Conservation (phyloP, 1,140 invertebrate species). For the Zaprionus africanus region DNA sequence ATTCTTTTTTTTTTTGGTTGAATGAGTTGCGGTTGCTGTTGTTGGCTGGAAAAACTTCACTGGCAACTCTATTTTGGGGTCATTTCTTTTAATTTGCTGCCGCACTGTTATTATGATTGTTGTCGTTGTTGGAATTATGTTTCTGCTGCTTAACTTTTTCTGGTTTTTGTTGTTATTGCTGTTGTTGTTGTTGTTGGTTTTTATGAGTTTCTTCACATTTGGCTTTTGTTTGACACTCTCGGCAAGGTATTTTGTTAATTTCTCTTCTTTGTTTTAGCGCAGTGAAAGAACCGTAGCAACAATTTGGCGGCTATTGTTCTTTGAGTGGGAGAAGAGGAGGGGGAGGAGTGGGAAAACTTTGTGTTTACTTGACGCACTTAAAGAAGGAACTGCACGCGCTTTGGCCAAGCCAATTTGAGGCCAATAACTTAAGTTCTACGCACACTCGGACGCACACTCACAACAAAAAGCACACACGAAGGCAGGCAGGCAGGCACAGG, state of each 20-base stretch:
- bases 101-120: conserved; percentile 63
- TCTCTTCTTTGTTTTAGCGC: conserved; percentile 15
- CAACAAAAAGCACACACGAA: conserved; percentile 19
- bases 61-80: conserved; percentile 60
- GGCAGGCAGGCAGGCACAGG: conserved; percentile 13
- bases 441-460: conserved; percentile 15
- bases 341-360: conserved; percentile 7
- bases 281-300: conserved; percentile 26
- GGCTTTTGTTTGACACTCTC: conserved; percentile 73
- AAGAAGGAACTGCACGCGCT: conserved; percentile 15
- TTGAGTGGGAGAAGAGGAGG: background rate
- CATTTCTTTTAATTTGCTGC: conserved; percentile 72
- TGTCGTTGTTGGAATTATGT: conserved; percentile 42
- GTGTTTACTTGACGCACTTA: conserved; percentile 24
- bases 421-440: conserved; percentile 57
- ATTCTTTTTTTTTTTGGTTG: conserved; percentile 31
- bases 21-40: conserved; percentile 8
- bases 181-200: conserved; percentile 36
- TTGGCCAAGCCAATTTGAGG: conserved; percentile 48
- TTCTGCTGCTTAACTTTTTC: conserved; percentile 27
- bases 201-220: conserved; percentile 81
- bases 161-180: background rate
- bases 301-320: conserved; percentile 22
- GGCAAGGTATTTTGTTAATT: conserved; percentile 27
- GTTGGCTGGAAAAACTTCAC: conserved; percentile 33